Evolutionary conservation across 1,140 invertebrate genomes (phyloP).

Genomic region (Oreohelix idahoensis): DNA sequence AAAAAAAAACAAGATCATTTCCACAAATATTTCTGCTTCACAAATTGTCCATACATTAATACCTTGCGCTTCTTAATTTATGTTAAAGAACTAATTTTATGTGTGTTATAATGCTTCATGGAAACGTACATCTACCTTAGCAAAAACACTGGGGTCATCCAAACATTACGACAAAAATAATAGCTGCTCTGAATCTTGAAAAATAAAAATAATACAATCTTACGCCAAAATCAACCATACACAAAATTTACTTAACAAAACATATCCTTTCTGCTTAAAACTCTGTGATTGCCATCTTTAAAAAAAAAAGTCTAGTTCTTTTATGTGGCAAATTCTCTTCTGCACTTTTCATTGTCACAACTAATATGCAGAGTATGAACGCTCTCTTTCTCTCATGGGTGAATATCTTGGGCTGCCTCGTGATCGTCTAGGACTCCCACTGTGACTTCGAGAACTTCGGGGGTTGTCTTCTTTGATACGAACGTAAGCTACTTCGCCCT

Average conservation of each 20-base stretch:
- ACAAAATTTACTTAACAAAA: background rate
- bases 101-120: too few species aligned
- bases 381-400: conserved; percentile 86
- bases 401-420: conserved; percentile 84
- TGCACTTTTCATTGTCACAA: background rate
- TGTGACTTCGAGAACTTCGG: conserved; percentile 75
- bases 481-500: conserved; percentile 97
- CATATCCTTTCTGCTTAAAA: background rate
- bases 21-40: too few species aligned
- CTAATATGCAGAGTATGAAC: conserved; percentile 64
- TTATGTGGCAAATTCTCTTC: background rate
- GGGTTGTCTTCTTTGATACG: conserved; percentile 94
- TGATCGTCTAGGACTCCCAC: conserved; percentile 79
- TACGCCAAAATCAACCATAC: background rate
- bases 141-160: too few species aligned
- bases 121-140: too few species aligned
- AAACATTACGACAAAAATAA: too few species aligned
- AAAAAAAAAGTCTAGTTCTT: background rate
- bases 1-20: too few species aligned
- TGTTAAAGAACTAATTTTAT: too few species aligned
- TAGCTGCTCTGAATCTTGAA: too few species aligned
- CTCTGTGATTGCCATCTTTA: background rate
- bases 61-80: too few species aligned
- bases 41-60: too few species aligned
- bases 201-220: too few species aligned